Percentiles rank a stretch among this genome's conserved stretches.
These are phyloP conservation scores for Corapipo altera DNA, from an alignment of 2,113 vertebrate genomes.

Conservation along the genomic window DNA sequence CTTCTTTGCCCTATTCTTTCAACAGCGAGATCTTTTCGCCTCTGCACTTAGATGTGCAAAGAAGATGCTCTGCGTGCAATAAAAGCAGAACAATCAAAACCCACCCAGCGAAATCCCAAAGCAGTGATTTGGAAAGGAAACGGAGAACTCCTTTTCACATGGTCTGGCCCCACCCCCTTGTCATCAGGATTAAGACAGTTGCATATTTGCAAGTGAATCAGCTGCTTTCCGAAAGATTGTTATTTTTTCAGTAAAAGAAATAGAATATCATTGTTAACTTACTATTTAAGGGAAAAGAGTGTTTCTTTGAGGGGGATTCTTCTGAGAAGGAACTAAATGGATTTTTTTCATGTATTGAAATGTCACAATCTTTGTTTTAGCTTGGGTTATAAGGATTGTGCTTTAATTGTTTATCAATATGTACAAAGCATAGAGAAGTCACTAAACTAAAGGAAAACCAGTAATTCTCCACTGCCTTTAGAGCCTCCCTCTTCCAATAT, in stretches of 20 bases:
- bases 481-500: not conserved
- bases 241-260: slow-evolving; percentile 9
- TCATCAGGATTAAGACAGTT: slow-evolving; percentile 45
- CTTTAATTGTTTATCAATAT: not conserved
- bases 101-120: slow-evolving; percentile 57
- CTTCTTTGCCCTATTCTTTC: slow-evolving; percentile 33
- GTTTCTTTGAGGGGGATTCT: not conserved
- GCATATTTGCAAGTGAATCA: slow-evolving; percentile 62
- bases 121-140: slow-evolving; percentile 43
- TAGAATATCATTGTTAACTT: not conserved
- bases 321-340: not conserved
- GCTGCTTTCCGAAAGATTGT: slow-evolving; percentile 32
- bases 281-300: not conserved
- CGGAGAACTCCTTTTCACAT: slow-evolving; percentile 55
- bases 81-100: slow-evolving; percentile 58
- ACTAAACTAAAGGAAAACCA: not conserved
- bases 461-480: not conserved
- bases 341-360: slow-evolving; percentile 6
- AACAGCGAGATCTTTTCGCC: slow-evolving; percentile 23
- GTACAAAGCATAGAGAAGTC: not conserved
- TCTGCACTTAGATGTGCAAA: slow-evolving; percentile 61
- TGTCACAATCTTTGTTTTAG: slow-evolving; percentile 2
- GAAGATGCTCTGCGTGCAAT: slow-evolving; percentile 55
- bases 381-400: not conserved
- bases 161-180: slow-evolving; percentile 34